Conservation (phyloP, 2,888 invertebrate species). For the Thera britannica region DNA sequence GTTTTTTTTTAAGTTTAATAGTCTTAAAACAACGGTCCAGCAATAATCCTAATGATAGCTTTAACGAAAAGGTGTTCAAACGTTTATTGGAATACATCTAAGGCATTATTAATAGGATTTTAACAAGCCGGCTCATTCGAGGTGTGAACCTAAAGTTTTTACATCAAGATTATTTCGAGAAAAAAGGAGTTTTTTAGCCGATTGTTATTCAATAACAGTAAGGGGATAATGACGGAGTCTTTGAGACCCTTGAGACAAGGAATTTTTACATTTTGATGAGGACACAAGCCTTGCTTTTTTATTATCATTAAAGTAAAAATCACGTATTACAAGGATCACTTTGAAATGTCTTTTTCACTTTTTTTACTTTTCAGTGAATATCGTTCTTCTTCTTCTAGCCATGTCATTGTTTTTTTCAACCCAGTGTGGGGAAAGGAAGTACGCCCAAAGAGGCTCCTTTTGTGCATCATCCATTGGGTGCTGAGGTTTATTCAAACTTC, state of each 20-base stretch:
- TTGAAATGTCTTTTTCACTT: too few relatives aligned
- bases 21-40: constrained; percentile 51
- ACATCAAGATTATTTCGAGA: constrained; percentile 18
- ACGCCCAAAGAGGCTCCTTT: too few relatives aligned
- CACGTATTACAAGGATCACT: too few relatives aligned
- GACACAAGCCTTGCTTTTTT: background rate
- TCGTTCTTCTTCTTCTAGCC: too few relatives aligned
- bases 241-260: constrained; percentile 6
- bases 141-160: constrained; percentile 65
- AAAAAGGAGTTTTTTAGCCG: constrained; percentile 29
- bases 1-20: constrained; percentile 40
- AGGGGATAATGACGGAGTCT: constrained; percentile 22
- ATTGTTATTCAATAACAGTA: constrained; percentile 28
- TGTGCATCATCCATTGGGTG: too few relatives aligned
- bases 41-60: constrained; percentile 82
- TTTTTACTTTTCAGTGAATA: too few relatives aligned
- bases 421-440: too few relatives aligned
- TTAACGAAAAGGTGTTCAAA: constrained; percentile 83
- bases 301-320: background rate
- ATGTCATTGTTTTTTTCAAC: too few relatives aligned
- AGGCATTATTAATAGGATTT: constrained; percentile 82
- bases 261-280: constrained; percentile 4
- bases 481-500: too few relatives aligned
- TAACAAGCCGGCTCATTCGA: constrained; percentile 78
- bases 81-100: constrained; percentile 82